These are phyloP conservation scores for Echiichthys vipera DNA, from an alignment of 2,797 vertebrate genomes.

Conservation along the genomic window DNA sequence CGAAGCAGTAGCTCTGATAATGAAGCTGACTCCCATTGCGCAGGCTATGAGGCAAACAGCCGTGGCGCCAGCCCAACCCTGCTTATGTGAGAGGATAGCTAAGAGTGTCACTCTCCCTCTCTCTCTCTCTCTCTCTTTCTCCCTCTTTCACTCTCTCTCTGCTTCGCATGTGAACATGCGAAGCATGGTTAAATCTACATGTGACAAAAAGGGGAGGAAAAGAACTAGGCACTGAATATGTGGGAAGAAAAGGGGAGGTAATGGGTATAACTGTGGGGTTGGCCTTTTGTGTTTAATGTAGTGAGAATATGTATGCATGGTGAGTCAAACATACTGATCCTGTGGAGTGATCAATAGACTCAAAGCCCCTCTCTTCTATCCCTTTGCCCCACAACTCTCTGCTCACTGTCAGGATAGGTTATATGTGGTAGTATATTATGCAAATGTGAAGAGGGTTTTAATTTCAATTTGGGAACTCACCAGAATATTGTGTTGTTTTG, in stretches of 20 bases:
- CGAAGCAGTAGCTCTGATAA: constrained; percentile 79
- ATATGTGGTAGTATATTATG: constrained; percentile 53
- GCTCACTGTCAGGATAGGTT: constrained; percentile 19
- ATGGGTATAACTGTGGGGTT: constrained; percentile 16
- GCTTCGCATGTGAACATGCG: constrained; percentile 45
- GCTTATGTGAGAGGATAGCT: constrained; percentile 74
- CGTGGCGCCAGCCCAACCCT: constrained; percentile 76
- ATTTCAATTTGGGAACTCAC: constrained; percentile 76
- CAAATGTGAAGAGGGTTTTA: constrained; percentile 66
- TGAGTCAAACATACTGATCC: constrained; percentile 43
- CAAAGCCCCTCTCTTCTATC: constrained; percentile 16
- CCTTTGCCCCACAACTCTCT: constrained; percentile 18
- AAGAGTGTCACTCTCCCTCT: constrained; percentile 58
- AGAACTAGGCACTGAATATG: constrained; percentile 20
- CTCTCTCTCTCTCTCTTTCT: constrained; percentile 22
- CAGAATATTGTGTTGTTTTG: constrained; percentile 58
- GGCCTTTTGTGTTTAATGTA: constrained; percentile 25
- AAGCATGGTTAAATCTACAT: constrained; percentile 62
- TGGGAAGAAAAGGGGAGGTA: constrained; percentile 3
- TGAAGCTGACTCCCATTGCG: constrained; percentile 79
- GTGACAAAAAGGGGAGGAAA: constrained; percentile 44
- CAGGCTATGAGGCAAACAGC: constrained; percentile 79
- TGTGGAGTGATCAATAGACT: constrained; percentile 30
- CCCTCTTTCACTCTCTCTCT: neutral
- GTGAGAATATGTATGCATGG: constrained; percentile 16